Percentiles rank a stretch among this genome's conserved stretches.
phyloP scores from a whole-genome alignment of 2,797 vertebrate genomes.

The Sphenodon punctatus region DNA sequence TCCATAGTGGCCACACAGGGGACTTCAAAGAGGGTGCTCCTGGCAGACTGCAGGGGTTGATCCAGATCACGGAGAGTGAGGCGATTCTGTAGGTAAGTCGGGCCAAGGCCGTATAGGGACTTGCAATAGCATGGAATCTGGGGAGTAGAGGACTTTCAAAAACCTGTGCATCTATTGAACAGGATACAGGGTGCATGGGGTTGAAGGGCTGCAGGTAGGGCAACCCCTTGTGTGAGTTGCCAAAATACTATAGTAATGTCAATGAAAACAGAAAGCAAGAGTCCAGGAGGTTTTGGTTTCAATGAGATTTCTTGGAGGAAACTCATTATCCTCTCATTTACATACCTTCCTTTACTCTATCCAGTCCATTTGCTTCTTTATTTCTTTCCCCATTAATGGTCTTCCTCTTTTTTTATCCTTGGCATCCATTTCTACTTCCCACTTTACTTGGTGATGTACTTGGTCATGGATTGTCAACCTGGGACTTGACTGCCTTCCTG shows the following conservation, averaged over 20 bases:
- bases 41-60: too few species aligned
- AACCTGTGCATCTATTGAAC: too few species aligned
- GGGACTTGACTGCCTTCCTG: too few species aligned
- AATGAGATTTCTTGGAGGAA: background rate
- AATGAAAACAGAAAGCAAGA: background rate
- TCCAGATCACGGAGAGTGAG: too few species aligned
- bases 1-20: too few species aligned
- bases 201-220: background rate
- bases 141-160: too few species aligned
- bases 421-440: background rate
- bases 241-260: background rate
- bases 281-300: background rate
- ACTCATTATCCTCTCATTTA: background rate
- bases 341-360: fast-evolving
- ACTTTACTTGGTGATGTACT: background rate
- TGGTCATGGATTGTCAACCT: too few species aligned
- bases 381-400: background rate
- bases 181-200: background rate
- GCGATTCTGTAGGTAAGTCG: too few species aligned
- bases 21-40: too few species aligned
- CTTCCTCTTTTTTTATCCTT: background rate
- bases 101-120: too few species aligned
- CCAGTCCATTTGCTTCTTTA: background rate
- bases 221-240: background rate
- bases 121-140: too few species aligned